Base-by-base conservation (phyloP, 2,113 vertebrate species). In the Dermatemys mawii region DNA sequence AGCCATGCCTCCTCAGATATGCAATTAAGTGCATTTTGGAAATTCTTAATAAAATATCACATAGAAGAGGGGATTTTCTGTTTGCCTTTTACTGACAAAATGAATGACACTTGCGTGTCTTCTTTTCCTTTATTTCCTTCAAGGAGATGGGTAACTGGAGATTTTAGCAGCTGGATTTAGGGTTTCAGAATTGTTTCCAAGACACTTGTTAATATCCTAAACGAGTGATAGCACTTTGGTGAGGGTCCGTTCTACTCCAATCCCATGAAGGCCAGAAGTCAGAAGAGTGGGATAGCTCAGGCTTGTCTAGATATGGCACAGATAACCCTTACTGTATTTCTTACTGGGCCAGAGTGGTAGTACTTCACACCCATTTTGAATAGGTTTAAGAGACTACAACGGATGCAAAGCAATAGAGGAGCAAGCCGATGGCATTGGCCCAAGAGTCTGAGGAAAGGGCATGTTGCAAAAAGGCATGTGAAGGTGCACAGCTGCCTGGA, bases 1-100 rank as follows among this genome's bases (percentile, higher is more conserved):
- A 38, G 9, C 41, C 24, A 44, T 27, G 24, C 17, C 35, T 21
- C 53, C 26, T 50, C n/a, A 1, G 6, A 41, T 38, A 14, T 0
- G 1, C 44, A 48, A 19, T 10, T 13, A 24, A 12, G 54, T 3
- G 8, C 1, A 1, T 7, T 12, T 54, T 22, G 2, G 87, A 81
- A 54, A 7, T 0, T 11, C 76, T 50, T 63, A 3, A 67, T 67
- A 67, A 67, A 67, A 38, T 67, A 67, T 67, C 48, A 83, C 35
- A 3, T 17, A 17, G 16, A 67, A 4, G 2, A 8, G n/a, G 11
- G 8, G 1, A 0, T 22, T 78, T 8, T 5, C 26, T 11, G 54
- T 49, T 67, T 19, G 8, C 57, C 38, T 84, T 83, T 78, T 48
- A 6, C 83, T 12, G 41, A 48, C 57, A 81, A 53, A 6, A 32